phyloP scores from a whole-genome alignment of 2,113 vertebrate genomes.

The Halcyon malimbica region DNA sequence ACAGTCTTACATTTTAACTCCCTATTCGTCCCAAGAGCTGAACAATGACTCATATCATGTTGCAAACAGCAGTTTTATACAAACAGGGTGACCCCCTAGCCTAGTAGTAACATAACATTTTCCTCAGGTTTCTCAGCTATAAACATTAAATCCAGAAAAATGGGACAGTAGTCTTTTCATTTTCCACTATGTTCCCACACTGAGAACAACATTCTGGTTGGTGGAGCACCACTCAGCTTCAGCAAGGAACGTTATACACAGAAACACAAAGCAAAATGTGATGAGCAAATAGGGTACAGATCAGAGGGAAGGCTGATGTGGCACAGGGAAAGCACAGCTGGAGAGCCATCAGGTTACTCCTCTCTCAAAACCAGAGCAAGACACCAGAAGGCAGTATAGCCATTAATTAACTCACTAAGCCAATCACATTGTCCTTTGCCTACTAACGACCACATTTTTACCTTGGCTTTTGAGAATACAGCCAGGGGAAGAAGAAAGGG shows the following conservation, averaged over 20 bases:
- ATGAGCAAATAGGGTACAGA: neutral
- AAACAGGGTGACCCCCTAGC: neutral
- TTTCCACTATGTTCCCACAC: neutral
- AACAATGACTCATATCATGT: neutral
- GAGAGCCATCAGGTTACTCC: neutral
- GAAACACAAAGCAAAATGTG: neutral
- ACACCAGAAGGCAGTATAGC: neutral
- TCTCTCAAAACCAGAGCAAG: neutral
- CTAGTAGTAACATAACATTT: neutral
- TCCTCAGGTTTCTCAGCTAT: neutral
- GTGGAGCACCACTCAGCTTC: neutral
- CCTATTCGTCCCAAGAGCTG: neutral
- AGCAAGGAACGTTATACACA: neutral
- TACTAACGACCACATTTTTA: neutral
- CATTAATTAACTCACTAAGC: neutral
- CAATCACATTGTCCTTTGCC: neutral
- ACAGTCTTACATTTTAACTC: neutral
- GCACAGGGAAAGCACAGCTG: neutral
- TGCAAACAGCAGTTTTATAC: neutral
- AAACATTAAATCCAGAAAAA: neutral
- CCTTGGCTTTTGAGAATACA: neutral
- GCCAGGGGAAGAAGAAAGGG: neutral
- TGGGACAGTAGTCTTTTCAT: neutral
- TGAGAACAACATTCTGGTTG: neutral
- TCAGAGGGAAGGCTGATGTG: neutral